A percentile compares a stretch with the other conserved stretches of the same genome.
Evolutionary conservation across 1,140 invertebrate genomes (phyloP).

Genomic region (Adelges cooleyi): DNA sequence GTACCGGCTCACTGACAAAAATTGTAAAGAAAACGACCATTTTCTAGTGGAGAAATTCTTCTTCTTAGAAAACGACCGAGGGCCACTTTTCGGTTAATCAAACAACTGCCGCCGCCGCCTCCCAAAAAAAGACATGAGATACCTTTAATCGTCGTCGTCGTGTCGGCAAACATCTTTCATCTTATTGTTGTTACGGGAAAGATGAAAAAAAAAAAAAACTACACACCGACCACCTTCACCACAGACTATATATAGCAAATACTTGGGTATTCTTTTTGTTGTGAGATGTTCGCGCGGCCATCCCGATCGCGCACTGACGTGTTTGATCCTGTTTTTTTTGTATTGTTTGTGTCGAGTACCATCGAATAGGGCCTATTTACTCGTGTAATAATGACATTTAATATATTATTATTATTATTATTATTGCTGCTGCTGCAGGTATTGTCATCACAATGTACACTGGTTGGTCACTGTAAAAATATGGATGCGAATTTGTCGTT

Average conservation of each 20-base stretch:
- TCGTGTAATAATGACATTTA: constrained; percentile 7
- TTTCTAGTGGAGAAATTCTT: neutral
- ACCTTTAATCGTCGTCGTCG: neutral
- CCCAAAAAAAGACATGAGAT: neutral
- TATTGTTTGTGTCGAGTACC: too few species aligned
- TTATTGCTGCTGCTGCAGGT: too few species aligned
- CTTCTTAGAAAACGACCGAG: neutral
- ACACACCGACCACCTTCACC: neutral
- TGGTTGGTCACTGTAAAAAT: too few species aligned
- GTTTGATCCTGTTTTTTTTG: too few species aligned
- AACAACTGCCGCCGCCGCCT: neutral
- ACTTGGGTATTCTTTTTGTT: neutral
- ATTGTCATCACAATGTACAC: too few species aligned
- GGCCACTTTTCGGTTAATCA: neutral
- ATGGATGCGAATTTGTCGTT: too few species aligned
- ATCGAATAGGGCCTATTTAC: neutral
- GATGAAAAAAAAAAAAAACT: constrained; percentile 17
- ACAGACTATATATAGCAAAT: neutral
- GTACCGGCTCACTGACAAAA: too few species aligned
- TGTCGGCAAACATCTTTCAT: constrained; percentile 22
- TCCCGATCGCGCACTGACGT: too few species aligned
- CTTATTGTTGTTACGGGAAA: too few species aligned
- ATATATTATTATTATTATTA: constrained; percentile 1
- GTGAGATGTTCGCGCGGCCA: constrained; percentile 16
- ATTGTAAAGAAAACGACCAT: too few species aligned